Percentiles rank a stretch among this genome's conserved stretches.
Evolutionary conservation across 2,113 vertebrate species (phyloP).

Genomic region (Pelobates fuscus): DNA sequence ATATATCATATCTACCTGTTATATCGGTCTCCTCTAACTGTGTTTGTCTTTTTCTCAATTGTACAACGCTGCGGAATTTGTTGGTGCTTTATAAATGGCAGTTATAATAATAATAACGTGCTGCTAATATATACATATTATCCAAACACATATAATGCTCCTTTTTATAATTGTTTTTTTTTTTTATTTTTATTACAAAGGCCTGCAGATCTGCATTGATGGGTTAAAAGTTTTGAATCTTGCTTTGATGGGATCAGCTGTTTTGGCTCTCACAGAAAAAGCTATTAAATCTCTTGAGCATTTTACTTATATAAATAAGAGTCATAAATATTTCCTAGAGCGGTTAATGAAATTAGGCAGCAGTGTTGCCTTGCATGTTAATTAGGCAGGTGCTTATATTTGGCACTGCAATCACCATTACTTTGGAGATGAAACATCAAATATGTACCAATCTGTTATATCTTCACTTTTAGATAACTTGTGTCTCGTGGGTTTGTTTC

Average conservation of each 20-base stretch:
- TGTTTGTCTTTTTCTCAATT: no score
- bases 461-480: background rate
- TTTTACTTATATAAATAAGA: constrained; percentile 26
- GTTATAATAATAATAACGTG: no score
- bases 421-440: background rate
- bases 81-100: no score
- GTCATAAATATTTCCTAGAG: constrained; percentile 38
- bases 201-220: no score
- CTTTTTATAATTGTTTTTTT: no score
- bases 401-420: background rate
- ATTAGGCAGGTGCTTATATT: constrained; percentile 23
- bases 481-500: background rate
- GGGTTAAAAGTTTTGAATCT: no score
- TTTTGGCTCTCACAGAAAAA: background rate
- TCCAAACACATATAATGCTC: no score
- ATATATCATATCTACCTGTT: no score
- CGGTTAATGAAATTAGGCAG: constrained; percentile 40
- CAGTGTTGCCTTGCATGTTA: constrained; percentile 21
- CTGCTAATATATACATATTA: no score
- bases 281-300: constrained; percentile 17
- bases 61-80: no score
- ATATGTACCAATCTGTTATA: background rate
- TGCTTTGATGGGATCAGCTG: constrained; percentile 6
- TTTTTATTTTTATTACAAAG: no score
- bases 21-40: no score